Base-by-base conservation (phyloP, 2,113 vertebrate genomes). In the Cyanoliseus patagonus region DNA sequence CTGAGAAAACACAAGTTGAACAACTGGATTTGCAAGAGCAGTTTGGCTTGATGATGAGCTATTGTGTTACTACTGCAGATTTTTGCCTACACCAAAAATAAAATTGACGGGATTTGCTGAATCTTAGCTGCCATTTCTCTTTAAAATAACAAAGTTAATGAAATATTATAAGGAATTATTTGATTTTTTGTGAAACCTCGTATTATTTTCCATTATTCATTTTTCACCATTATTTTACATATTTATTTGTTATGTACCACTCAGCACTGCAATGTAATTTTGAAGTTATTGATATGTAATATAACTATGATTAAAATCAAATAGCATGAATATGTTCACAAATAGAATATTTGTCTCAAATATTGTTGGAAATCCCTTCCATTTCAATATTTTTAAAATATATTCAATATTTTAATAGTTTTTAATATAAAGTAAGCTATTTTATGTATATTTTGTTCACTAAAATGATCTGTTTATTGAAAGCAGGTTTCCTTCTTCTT, bases 101-200 rank as follows among this genome's bases (percentile, higher is more conserved):
- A 86, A 85, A 73, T 30, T 3, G 10, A 12, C 37, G 23, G 35
- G 4, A 51, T 41, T 74, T 86, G 3, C 24, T 69, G 5, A 5
- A 59, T 25, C 19, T 78, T 57, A 30, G 12, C 8, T 64, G 37
- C 11, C 0, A 3, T 64, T 75, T 67, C 2, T 52, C 6, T 89
- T 77, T 41, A 39, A 77, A 81, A 47, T 18, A 37, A 19, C 4
- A 23, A 1, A 35, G 14, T 2, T 8, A 76, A 57, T 53, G 10
- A 18, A 76, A 86, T 80, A 53, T 19, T 31, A 4, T 61, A 89
- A 83, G 2, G 9, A 90, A 16, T 42, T 0, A 1, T 27, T 53
- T 19, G 1, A 27, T 31, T 35, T 55, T 30, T 37, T 41, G 1
- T 0, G 46, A 75, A 80, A 20, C 1, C 13, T 47, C 1, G 25